Evolutionary conservation across 2,797 vertebrate species (phyloP).

Genomic region (Hapalemur alaotrensis): DNA sequence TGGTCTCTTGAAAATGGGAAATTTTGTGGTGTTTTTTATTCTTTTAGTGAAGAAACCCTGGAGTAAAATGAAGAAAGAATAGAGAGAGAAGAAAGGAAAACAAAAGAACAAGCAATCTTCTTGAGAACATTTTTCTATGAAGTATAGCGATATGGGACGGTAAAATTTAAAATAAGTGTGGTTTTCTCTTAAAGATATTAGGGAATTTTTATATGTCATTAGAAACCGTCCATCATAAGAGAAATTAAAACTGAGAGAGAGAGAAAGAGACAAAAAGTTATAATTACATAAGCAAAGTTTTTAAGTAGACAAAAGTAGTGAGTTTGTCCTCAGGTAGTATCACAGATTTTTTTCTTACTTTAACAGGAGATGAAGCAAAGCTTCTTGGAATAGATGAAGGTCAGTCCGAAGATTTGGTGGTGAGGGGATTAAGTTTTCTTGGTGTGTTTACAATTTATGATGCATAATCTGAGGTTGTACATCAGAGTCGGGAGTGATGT

Average conservation of each 20-base stretch:
- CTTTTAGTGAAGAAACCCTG: neutral
- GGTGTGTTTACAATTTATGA: neutral
- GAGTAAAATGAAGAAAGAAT: neutral
- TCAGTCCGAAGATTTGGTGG: neutral
- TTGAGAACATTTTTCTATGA: neutral
- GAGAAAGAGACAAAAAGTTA: neutral
- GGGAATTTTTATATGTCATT: neutral
- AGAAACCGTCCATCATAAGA: neutral
- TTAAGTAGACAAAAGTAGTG: neutral
- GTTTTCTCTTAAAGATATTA: neutral
- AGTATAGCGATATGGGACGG: neutral
- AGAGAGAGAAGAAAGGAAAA: neutral
- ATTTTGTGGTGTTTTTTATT: neutral
- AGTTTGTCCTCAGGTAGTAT: neutral
- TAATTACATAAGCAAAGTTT: neutral
- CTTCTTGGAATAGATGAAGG: neutral
- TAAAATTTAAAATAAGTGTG: neutral
- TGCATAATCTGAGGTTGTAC: neutral
- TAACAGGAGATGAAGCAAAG: neutral
- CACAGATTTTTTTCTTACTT: neutral
- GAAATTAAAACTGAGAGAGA: neutral
- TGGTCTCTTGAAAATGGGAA: neutral
- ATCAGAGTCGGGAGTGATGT: neutral
- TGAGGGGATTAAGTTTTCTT: neutral
- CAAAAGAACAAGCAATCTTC: neutral